Conservation (phyloP, 2,888 invertebrate genomes). For the Diaprepes abbreviatus region DNA sequence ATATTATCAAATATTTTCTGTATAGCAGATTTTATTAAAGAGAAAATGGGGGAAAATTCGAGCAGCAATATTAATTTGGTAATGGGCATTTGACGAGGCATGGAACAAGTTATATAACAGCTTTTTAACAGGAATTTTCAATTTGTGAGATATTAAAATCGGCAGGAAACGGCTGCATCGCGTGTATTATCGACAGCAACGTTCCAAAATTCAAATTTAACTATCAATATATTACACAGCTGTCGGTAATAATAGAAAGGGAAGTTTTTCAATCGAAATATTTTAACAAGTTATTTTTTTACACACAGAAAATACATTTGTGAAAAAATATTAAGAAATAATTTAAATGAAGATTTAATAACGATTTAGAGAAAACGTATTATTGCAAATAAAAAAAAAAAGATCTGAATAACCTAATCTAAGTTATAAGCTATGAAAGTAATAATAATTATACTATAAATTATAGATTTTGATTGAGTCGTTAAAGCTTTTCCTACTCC, state of each 20-base stretch:
- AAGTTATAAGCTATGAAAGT: no score
- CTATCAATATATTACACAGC: slow-evolving; percentile 29
- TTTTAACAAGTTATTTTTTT: no score
- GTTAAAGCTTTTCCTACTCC: no score
- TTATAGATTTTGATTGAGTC: no score
- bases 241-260: slow-evolving; percentile 11
- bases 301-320: no score
- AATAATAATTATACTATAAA: no score
- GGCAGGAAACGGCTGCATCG: slow-evolving; percentile 29
- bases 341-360: no score
- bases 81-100: slow-evolving; percentile 63
- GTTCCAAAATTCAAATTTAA: slow-evolving; percentile 24
- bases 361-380: no score
- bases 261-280: not conserved
- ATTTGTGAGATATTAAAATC: slow-evolving; percentile 55
- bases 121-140: slow-evolving; percentile 62
- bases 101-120: slow-evolving; percentile 53
- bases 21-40: not conserved
- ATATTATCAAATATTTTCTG: not conserved
- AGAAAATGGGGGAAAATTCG: slow-evolving; percentile 1
- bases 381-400: no score
- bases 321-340: no score
- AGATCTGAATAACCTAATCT: no score
- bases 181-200: slow-evolving; percentile 21
- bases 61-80: slow-evolving; percentile 61